Evolutionary conservation across 2,888 invertebrate species (phyloP), one percentile per base, ranked within the genome.

Genomic region (Synanthedon formicaeformis): DNA sequence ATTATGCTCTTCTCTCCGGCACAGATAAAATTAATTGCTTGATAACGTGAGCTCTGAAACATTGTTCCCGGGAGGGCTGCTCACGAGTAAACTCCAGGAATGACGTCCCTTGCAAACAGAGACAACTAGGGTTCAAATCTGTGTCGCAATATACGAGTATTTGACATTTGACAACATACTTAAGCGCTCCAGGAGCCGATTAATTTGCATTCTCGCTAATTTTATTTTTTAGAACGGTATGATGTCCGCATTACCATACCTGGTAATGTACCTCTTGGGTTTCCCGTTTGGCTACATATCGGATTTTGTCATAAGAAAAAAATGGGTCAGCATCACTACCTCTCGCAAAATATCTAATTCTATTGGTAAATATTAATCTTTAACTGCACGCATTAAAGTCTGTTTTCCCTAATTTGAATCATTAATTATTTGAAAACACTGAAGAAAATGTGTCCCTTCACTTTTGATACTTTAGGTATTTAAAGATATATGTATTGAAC

Each of bases 171-270:
- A 34, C 34, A 34, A 2, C 34, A 34, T 3, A 10, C 27, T 8
- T 34, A 8, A 34, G 8, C 27, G 27, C 6, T 34, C 27, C 27
- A 34, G 6, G 34, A 34, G 2, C 8, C 8, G 2, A 2, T 10
- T 34, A 34, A 10, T 34, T 34, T 10, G 8, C 34, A 34, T 34
- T 34, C 10, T 34, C 6, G 2, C 10, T 34, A 8, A 6, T 45
- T 45, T 34, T 34, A 18, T 48, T 55, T 62, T 77, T 40, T 73
- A 91, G 89, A 93, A 92, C 64, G 92, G 93, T 0, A 63, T 91
- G 2, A 79, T 93, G 54, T 93, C 93, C 10, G 91, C 94, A 0
- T 70, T 93, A 8, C 94, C 94, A 0, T 95, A 95, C 67, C 72
- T 94, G 40, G 89, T 89, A 0, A 92, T 94, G 80, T 94, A 92